Conservation (phyloP, 2,113 vertebrate species). For the Oryzias javanicus region DNA sequence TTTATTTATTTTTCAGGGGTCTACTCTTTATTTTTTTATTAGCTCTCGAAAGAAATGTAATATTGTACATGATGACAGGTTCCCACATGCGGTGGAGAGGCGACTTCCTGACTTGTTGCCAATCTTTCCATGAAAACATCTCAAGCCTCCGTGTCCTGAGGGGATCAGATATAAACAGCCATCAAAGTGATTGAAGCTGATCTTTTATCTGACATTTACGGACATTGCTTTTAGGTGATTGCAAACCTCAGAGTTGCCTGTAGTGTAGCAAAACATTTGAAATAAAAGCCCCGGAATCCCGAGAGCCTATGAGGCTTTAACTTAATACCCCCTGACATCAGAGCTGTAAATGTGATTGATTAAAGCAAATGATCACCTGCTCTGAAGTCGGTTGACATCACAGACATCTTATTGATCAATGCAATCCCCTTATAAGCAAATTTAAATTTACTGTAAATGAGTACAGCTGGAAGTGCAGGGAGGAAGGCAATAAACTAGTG, state of each 20-base stretch:
- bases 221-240: slow-evolving; percentile 41
- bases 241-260: slow-evolving; percentile 3
- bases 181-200: slow-evolving; percentile 38
- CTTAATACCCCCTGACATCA: not conserved
- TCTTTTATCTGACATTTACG: slow-evolving; percentile 42
- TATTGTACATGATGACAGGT: not conserved
- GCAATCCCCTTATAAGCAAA: slow-evolving; percentile 3
- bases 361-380: slow-evolving; percentile 1
- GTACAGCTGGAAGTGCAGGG: slow-evolving; percentile 12
- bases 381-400: slow-evolving; percentile 25
- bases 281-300: slow-evolving; percentile 14
- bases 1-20: too few relatives aligned
- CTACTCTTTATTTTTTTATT: too few relatives aligned
- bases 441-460: slow-evolving; percentile 41
- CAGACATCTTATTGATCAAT: slow-evolving; percentile 29
- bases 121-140: slow-evolving; percentile 13
- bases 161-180: slow-evolving; percentile 24
- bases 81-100: not conserved
- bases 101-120: not conserved
- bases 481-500: not conserved
- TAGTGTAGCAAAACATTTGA: not conserved
- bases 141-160: slow-evolving; percentile 16
- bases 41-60: too few relatives aligned
- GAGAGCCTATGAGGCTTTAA: not conserved
- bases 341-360: slow-evolving; percentile 19